These are phyloP conservation scores for Andrena trimmerana DNA, from an alignment of 2,888 invertebrate genomes.

Conservation along the genomic window DNA sequence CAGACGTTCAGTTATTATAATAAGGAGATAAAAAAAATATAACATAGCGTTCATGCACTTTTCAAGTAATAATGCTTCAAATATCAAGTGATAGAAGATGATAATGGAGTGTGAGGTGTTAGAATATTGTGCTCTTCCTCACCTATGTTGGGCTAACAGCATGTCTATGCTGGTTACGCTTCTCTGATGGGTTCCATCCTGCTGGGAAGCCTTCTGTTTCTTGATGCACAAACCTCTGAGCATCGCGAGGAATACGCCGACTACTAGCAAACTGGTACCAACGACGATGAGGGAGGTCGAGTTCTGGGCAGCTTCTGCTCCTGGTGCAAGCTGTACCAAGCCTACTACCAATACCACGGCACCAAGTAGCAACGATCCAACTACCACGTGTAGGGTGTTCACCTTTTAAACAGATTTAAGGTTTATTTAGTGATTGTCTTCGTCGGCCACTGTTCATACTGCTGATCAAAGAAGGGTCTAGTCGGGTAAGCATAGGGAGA, in stretches of 20 bases:
- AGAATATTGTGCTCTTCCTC: background rate
- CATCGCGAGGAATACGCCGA: conserved; percentile 89
- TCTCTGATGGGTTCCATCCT: conserved; percentile 85
- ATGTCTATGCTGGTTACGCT: conserved; percentile 87
- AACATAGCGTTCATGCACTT: too few relatives aligned
- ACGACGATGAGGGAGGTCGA: conserved; percentile 90
- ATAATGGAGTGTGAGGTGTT: too few relatives aligned
- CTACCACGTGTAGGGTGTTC: conserved; percentile 90
- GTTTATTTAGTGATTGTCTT: background rate
- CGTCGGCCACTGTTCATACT: background rate
- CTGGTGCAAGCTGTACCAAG: conserved; percentile 91
- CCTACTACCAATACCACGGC: conserved; percentile 91
- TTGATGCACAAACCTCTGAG: conserved; percentile 90
- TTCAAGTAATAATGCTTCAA: background rate
- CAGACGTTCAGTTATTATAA: too few relatives aligned
- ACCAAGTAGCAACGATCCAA: conserved; percentile 90
- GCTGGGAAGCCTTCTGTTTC: conserved; percentile 86
- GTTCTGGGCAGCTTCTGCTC: conserved; percentile 91
- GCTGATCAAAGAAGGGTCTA: too few relatives aligned
- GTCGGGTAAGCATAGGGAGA: too few relatives aligned
- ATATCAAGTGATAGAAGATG: background rate
- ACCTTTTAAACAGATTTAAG: conserved; percentile 85
- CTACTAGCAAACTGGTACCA: conserved; percentile 88
- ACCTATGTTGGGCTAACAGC: conserved; percentile 86
- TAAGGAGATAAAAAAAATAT: too few relatives aligned